These are phyloP conservation scores for Phasia obesa DNA, from an alignment of 2,888 invertebrate genomes.

Conservation along the genomic window DNA sequence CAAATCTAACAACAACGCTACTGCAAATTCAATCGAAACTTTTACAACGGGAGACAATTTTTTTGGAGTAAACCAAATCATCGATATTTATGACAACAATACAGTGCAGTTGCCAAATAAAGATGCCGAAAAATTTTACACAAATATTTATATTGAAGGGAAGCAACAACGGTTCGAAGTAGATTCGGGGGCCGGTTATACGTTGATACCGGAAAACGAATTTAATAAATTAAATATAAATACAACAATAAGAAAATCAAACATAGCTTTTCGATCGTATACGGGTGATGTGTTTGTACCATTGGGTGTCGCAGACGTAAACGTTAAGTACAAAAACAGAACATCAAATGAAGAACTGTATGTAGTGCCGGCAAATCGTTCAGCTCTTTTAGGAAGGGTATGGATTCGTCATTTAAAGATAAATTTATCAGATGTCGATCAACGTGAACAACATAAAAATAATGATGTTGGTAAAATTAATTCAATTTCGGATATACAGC, in stretches of 20 bases:
- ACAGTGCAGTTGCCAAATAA: not conserved
- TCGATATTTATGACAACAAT: conserved; percentile 46
- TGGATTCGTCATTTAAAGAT: not conserved
- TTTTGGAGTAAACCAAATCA: conserved; percentile 53
- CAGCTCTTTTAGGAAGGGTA: not conserved
- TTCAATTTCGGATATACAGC: not conserved
- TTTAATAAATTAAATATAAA: conserved; percentile 45
- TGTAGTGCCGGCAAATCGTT: not conserved
- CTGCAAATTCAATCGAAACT: conserved; percentile 6
- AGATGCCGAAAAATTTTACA: conserved; percentile 29
- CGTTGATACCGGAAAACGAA: conserved; percentile 27
- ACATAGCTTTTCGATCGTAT: conserved; percentile 44
- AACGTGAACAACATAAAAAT: not conserved
- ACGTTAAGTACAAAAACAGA: conserved; percentile 29
- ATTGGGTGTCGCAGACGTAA: conserved; percentile 42
- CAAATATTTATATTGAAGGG: conserved; percentile 1
- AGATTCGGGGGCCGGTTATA: conserved; percentile 42
- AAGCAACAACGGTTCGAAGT: conserved; percentile 32
- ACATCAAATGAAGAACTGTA: conserved; percentile 1
- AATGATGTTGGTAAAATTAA: not conserved
- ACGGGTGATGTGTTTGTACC: conserved; percentile 48
- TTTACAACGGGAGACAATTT: conserved; percentile 17
- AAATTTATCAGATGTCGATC: not conserved
- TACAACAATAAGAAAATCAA: conserved; percentile 1
- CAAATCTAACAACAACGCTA: conserved; percentile 3